Percentiles rank a stretch among this genome's conserved stretches.
Evolutionary conservation across 2,797 vertebrate genomes (phyloP).

Genomic region (Prunella strophiata): DNA sequence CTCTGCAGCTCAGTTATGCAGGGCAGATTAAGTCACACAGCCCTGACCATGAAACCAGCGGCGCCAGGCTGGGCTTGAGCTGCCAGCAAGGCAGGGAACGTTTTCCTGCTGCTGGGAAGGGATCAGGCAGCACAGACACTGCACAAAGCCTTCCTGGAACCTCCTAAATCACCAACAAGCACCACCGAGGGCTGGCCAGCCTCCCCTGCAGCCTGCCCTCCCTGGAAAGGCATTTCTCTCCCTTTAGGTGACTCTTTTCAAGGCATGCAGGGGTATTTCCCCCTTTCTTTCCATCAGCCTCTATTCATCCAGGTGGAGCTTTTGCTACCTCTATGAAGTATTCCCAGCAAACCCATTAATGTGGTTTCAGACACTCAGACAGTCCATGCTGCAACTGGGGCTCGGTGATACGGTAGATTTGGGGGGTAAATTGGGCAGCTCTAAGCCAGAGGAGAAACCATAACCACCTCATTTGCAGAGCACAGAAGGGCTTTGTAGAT

Average conservation of each 20-base stretch:
- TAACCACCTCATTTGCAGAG: neutral
- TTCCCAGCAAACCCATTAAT: neutral
- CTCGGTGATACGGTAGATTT: neutral
- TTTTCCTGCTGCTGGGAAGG: neutral
- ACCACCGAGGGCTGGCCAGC: neutral
- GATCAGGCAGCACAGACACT: neutral
- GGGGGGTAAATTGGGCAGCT: neutral
- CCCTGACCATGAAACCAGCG: neutral
- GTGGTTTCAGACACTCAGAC: neutral
- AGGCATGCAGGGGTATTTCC: neutral
- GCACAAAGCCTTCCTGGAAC: neutral
- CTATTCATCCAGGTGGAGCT: neutral
- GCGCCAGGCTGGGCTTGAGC: neutral
- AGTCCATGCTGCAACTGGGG: neutral
- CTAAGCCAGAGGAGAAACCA: neutral
- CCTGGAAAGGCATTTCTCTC: conserved; percentile 1
- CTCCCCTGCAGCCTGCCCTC: neutral
- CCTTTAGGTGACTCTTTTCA: neutral
- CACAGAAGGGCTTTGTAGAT: neutral
- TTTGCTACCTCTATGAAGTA: neutral
- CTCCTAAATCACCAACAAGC: neutral
- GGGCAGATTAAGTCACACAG: neutral
- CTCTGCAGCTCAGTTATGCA: neutral
- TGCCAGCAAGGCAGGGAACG: neutral
- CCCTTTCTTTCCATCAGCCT: neutral